phyloP scores from a whole-genome alignment of 2,797 vertebrate genomes.

The Anolis apletophallus region DNA sequence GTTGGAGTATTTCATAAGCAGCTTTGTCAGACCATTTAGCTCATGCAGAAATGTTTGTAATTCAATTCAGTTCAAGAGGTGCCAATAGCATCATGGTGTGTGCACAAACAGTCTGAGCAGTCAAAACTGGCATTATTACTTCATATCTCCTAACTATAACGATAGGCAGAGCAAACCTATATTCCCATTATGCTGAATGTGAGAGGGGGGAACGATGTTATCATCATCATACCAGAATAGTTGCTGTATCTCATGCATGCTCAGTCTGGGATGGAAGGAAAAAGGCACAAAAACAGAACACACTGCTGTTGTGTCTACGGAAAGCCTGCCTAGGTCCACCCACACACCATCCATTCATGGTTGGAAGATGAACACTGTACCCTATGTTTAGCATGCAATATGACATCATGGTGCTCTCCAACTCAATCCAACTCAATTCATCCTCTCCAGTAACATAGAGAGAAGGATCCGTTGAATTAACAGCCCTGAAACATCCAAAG shows the following conservation, averaged over 20 bases:
- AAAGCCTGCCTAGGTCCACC: background rate
- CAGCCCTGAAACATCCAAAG: background rate
- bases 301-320: background rate
- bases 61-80: slow-evolving; percentile 19
- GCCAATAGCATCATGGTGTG: background rate
- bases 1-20: slow-evolving; percentile 9
- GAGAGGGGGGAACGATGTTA: background rate
- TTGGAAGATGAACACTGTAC: background rate
- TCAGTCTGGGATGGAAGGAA: background rate
- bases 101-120: slow-evolving; percentile 2
- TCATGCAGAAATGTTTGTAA: slow-evolving; percentile 11
- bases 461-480: background rate
- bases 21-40: background rate
- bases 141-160: background rate
- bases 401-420: background rate
- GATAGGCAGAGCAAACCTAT: background rate
- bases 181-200: background rate
- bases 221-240: background rate
- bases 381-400: background rate
- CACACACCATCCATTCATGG: background rate
- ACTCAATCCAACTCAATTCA: background rate
- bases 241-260: background rate
- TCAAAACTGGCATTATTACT: background rate
- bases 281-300: background rate
- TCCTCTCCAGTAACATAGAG: background rate